Evolutionary conservation across 2,113 vertebrate species (phyloP), one percentile per base, ranked within the genome.

Genomic region (Odocoileus virginianus): DNA sequence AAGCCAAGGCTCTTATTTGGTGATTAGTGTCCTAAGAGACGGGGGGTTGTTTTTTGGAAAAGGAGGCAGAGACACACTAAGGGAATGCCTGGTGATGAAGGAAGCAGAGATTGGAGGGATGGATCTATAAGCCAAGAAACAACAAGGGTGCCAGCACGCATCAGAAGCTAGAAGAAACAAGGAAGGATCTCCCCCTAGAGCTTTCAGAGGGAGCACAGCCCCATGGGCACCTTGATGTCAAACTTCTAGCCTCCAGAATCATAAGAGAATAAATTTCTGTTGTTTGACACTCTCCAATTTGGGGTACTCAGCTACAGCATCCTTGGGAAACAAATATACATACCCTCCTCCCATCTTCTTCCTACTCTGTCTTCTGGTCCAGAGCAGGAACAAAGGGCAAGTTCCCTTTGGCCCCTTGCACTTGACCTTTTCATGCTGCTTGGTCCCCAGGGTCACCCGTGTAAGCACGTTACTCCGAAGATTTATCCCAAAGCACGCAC

Each of bases 341-440:
- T 6, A 2, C 28, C 2, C 23, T n/a, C 86, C 60, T 7, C 2
- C 36, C 82, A 4, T 28, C 64, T 27, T 3, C 81, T 45, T 7
- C 58, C 76, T 40, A 14, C 43, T 52, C 85, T 14, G 33, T 15
- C 91, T 23, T 67, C 89, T 4, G 30, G 88, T 28, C 95, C 97
- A 97, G 95, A 82, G 84, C 1, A 7, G 12, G 93, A 47, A 96
- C 96, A 98, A 98, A 98, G 98, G 98, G 89, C 98, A 98, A 98
- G 97, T 96, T 97, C 97, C 97, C 96, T 97, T 96, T 94, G 95
- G 98, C 91, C 98, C 97, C 98, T 97, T 92, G 98, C 61, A 98
- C 98, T 98, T 99, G 99, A 99, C 98, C 98, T 98, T 98, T 98
- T 96, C 98, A 91, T 94, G 98, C 97, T 95, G 95, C 96, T 94